Base-by-base conservation (phyloP, 1,140 invertebrate genomes). In the Yoshiicerus persimilis region DNA sequence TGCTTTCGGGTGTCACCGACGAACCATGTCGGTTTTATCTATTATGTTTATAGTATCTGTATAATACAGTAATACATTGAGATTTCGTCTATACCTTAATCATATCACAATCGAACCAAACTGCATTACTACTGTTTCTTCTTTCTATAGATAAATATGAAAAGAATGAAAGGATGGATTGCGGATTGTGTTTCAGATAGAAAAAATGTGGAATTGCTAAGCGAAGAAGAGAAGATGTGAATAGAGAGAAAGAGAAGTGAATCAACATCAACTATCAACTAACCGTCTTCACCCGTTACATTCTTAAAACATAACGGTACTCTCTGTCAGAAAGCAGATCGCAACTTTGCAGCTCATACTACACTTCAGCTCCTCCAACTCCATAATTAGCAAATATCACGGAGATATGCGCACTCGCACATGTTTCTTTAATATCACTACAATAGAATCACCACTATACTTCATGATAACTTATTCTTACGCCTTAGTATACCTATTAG, bases 351-450 rank as follows among this genome's bases (percentile, higher is more conserved):
- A 80, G 75, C 32, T 36, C 75, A 80, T 38, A 80, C n/a, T n/a
- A n/a, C 75, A 80, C 75, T 80, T 80, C 16, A 80, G 75, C 75
- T 80, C 32, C 75, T 80, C 38, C 75, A 80, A 80, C 75, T 80
- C 75, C 75, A 80, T 80, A 80, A 80, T 80, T 80, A 80, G 75
- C 75, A 80, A 80, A 80, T 80, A 80, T 80, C 75, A 80, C 75
- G 20, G 75, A 80, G 75, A 80, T 80, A 80, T 80, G 75, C 75
- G 75, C 75, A 80, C 32, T 80, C 75, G 75, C 75, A 80, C 75
- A 80, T 80, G 75, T 80, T 80, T 80, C 75, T 80, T 80, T 80
- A 80, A 80, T 80, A 16, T n/a, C 32, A 80, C 20, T 80, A 80
- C 75, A 80, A 70, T 32, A 70, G 66, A 70, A 70, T 30, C 66